Evolutionary conservation across 2,888 invertebrate genomes (phyloP).

Genomic region (Lamproptera curius): DNA sequence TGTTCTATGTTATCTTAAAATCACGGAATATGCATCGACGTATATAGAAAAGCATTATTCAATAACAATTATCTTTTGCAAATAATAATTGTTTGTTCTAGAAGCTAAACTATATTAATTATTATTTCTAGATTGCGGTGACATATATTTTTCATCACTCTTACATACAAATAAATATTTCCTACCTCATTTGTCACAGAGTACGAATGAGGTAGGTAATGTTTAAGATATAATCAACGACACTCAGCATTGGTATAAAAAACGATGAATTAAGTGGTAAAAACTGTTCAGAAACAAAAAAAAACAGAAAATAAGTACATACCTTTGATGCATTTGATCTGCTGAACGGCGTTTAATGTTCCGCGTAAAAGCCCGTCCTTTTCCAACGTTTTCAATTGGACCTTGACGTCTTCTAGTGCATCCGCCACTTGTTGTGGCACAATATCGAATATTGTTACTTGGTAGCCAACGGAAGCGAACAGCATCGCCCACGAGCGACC

Average conservation of each 20-base stretch:
- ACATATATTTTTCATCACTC: too few relatives aligned
- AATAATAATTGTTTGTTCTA: too few relatives aligned
- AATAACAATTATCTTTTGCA: too few relatives aligned
- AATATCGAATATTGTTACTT: conserved; percentile 92
- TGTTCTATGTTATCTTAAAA: too few relatives aligned
- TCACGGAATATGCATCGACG: too few relatives aligned
- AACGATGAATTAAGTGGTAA: neutral
- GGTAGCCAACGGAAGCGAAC: conserved; percentile 94
- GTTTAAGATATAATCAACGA: too few relatives aligned
- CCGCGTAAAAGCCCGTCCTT: conserved; percentile 87
- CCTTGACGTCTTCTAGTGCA: conserved; percentile 85
- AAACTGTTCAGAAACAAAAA: neutral
- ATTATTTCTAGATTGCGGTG: too few relatives aligned
- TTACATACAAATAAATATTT: too few relatives aligned
- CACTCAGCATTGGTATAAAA: neutral
- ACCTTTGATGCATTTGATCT: conserved; percentile 88
- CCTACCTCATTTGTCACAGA: too few relatives aligned
- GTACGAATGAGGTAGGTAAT: too few relatives aligned
- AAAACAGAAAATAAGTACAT: conserved; percentile 14
- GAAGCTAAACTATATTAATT: too few relatives aligned
- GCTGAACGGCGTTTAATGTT: conserved; percentile 83
- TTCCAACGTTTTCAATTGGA: conserved; percentile 85
- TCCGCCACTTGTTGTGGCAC: conserved; percentile 84
- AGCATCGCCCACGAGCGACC: conserved; percentile 98
- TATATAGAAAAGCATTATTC: too few relatives aligned